Percentiles rank a stretch among this genome's conserved stretches.
Evolutionary conservation across 2,888 invertebrate genomes (phyloP).

Genomic region (Melanostoma mellinum): DNA sequence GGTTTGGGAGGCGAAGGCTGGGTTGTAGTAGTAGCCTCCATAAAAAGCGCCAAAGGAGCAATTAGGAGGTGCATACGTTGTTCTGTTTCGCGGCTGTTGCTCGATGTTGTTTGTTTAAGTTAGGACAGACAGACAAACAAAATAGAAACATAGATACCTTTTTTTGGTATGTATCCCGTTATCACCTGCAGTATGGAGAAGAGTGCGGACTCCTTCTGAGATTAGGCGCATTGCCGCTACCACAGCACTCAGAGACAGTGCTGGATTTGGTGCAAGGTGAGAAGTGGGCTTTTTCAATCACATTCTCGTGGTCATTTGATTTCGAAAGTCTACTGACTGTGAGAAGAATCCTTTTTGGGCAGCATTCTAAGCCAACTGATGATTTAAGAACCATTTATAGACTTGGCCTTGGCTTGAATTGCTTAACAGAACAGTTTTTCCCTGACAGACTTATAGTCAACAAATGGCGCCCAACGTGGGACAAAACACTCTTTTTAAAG

Average conservation of each 20-base stretch:
- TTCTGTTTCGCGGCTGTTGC: slow-evolving; percentile 76
- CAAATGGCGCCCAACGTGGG: too few relatives aligned
- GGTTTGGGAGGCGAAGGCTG: background rate
- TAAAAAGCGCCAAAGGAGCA: slow-evolving; percentile 77
- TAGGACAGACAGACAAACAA: slow-evolving; percentile 57
- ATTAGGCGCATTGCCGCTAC: slow-evolving; percentile 28
- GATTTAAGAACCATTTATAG: too few relatives aligned
- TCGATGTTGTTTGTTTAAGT: slow-evolving; percentile 50
- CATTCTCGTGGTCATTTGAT: too few relatives aligned
- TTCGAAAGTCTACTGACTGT: too few relatives aligned
- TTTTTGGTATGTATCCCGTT: slow-evolving; percentile 60
- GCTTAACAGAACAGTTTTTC: too few relatives aligned
- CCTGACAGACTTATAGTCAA: too few relatives aligned
- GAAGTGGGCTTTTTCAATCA: too few relatives aligned
- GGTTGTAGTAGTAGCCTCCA: slow-evolving; percentile 29
- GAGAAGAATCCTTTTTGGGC: too few relatives aligned
- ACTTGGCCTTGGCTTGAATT: too few relatives aligned
- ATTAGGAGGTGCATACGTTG: slow-evolving; percentile 82
- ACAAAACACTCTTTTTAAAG: too few relatives aligned
- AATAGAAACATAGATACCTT: slow-evolving; percentile 54
- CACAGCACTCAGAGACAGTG: background rate
- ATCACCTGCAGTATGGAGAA: slow-evolving; percentile 67
- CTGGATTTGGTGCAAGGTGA: background rate
- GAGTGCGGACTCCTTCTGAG: slow-evolving; percentile 30
- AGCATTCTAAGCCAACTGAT: too few relatives aligned